Percentiles rank a stretch among this genome's conserved stretches.
Evolutionary conservation across 1,140 invertebrate species (phyloP).

Genomic region (Neodiprion lecontei): DNA sequence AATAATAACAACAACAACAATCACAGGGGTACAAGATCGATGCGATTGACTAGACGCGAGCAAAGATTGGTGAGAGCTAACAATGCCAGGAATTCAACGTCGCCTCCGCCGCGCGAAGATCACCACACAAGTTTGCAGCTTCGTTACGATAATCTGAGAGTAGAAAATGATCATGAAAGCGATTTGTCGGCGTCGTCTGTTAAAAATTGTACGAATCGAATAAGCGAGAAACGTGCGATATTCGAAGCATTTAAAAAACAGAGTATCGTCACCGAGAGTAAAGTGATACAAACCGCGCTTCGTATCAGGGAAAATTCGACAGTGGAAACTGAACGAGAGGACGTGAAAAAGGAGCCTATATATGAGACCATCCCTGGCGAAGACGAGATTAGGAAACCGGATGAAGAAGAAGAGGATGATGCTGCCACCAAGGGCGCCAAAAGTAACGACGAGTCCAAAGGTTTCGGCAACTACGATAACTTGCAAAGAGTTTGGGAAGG

Average conservation of each 20-base stretch:
- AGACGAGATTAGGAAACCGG: constrained; percentile 13
- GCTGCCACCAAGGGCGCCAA: constrained; percentile 17
- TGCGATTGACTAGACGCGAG: constrained; percentile 32
- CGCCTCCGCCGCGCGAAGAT: constrained; percentile 35
- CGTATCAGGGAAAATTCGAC: constrained; percentile 47
- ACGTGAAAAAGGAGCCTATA: constrained; percentile 14
- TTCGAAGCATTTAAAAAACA: constrained; percentile 53
- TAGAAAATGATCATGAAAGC: constrained; percentile 25
- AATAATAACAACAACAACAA: constrained; percentile 51
- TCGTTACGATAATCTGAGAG: constrained; percentile 48
- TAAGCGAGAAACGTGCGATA: constrained; percentile 45
- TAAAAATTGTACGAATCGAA: constrained; percentile 30
- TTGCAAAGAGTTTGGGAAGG: constrained; percentile 60
- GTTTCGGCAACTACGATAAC: constrained; percentile 61
- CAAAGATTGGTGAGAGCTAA: constrained; percentile 43
- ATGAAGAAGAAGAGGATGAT: constrained; percentile 28
- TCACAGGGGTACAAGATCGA: constrained; percentile 17
- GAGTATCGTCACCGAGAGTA: constrained; percentile 50
- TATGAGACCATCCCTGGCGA: neutral
- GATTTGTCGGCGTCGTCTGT: neutral
- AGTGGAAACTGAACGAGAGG: constrained; percentile 20
- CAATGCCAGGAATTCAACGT: constrained; percentile 48
- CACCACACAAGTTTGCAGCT: constrained; percentile 39
- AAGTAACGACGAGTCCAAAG: constrained; percentile 11
- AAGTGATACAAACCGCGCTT: constrained; percentile 48